These are phyloP conservation scores for Drymodes brunneopygia DNA, from an alignment of 2,113 vertebrate species.

Conservation along the genomic window DNA sequence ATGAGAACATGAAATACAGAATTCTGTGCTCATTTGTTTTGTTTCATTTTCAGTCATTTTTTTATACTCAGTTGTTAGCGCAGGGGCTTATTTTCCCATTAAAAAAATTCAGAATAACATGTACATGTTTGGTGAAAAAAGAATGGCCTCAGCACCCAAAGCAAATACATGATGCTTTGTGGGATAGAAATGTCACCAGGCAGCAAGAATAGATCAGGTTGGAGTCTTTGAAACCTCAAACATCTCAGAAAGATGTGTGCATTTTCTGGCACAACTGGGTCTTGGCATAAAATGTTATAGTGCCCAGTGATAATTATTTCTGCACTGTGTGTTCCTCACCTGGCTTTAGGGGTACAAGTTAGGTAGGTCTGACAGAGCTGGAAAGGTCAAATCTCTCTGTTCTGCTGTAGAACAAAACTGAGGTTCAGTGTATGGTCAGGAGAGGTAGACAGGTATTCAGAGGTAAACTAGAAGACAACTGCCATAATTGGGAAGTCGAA, in stretches of 20 bases:
- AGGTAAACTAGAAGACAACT: not conserved
- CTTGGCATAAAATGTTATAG: not conserved
- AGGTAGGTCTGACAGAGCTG: not conserved
- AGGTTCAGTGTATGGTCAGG: not conserved
- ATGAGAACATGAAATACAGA: not conserved
- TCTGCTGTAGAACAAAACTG: not conserved
- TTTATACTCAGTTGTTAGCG: not conserved
- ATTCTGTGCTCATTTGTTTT: not conserved
- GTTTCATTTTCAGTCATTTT: not conserved
- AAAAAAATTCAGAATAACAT: not conserved
- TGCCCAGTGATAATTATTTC: not conserved
- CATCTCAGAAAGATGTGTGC: not conserved
- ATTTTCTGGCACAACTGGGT: not conserved
- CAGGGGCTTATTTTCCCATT: not conserved
- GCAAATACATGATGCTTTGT: not conserved
- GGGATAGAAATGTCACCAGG: not conserved
- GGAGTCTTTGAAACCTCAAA: not conserved
- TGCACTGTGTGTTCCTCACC: not conserved
- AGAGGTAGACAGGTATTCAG: not conserved
- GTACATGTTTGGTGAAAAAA: not conserved
- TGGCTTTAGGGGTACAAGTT: not conserved
- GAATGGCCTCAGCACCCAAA: not conserved
- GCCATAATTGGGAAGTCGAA: not conserved
- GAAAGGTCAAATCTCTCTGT: rapidly evolving
- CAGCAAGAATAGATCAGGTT: not conserved